Conservation (phyloP, 2,888 invertebrate genomes). For the Trissolcus japonicus region DNA sequence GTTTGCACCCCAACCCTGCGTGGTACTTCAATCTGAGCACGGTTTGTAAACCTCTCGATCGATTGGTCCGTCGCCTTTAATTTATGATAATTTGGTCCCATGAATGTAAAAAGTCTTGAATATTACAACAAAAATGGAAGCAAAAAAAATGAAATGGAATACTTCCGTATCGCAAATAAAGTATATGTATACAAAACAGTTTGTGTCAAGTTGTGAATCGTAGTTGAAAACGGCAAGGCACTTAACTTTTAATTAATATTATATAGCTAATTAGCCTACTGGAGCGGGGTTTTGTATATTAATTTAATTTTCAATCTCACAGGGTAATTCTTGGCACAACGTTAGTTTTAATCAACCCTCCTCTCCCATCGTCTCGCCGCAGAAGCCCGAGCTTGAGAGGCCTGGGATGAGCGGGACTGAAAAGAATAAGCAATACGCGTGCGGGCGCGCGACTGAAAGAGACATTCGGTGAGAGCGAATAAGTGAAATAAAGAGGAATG, state of each 20-base stretch:
- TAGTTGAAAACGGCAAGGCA: conserved; percentile 68
- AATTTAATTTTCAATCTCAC: conserved; percentile 77
- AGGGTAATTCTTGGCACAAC: conserved; percentile 76
- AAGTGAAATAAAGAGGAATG: conserved; percentile 51
- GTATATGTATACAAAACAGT: conserved; percentile 35
- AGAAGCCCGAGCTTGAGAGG: conserved; percentile 50
- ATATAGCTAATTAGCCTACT: conserved; percentile 76
- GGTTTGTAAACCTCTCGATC: conserved; percentile 17
- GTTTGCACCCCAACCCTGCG: conserved; percentile 13
- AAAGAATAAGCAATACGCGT: conserved; percentile 49
- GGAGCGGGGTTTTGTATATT: conserved; percentile 74
- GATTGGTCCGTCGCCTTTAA: conserved; percentile 11
- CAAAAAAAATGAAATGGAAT: conserved; percentile 39
- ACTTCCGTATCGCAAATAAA: conserved; percentile 48
- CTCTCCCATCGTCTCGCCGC: conserved; percentile 58
- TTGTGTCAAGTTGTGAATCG: conserved; percentile 52
- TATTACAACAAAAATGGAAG: conserved; percentile 8
- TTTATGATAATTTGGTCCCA: conserved; percentile 14
- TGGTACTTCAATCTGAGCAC: background rate
- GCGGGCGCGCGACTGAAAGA: conserved; percentile 41
- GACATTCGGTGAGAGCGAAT: conserved; percentile 43
- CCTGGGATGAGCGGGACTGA: conserved; percentile 54
- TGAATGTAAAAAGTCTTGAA: conserved; percentile 25
- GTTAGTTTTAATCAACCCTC: conserved; percentile 74
- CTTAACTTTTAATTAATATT: conserved; percentile 77